Base-by-base conservation (phyloP, 2,888 invertebrate genomes). In the Drosophila mayaguana region DNA sequence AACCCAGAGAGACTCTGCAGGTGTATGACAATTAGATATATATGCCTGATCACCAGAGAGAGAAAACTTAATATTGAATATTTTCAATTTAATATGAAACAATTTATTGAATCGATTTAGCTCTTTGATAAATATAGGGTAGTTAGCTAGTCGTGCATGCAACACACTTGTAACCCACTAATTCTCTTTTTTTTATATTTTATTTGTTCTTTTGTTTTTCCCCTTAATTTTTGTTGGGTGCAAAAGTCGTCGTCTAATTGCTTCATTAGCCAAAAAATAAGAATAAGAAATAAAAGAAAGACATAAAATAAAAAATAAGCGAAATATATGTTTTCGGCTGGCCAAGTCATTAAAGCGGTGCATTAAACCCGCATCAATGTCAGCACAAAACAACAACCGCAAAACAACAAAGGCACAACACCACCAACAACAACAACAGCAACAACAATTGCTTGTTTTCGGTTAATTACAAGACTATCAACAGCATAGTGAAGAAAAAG, bases 341-440 rank as follows among this genome's bases (percentile, higher is more conserved):
- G 69, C 66, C 72, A 68, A 70, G 70, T 75, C 79, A 57, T 77
- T 77, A 78, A 78, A 76, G 66, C 66, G 78, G 86, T 85, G 88
- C 84, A 86, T 81, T 85, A 85, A 88, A 88, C 84, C 86, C 86
- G 88, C 86, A 88, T 85, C 88, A 84, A 88, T 85, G 88, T 79
- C 85, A 80, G 75, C 71, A 53, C 7, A 56, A 63, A 68, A 68
- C 72, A 68, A 71, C 69, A 65, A 50, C 64, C 48, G 48, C 7
- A 56, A 60, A 63, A 57, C 72, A 63, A 71, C 28, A 28, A 25
- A 4, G 6, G 4, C 69, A 50, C 42, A 42, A 71, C 45, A 62
- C 48, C 57, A 36, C 20, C 60, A 71, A 36, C 69, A 65, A 50
- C 42, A 42, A 71, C 45, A 62, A 53, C 57, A 36, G 20, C 60